Evolutionary conservation across 30 jellyfish, hydroid and myxozoan genomes (phyloP).

Genomic region (Aurelia aurita): DNA sequence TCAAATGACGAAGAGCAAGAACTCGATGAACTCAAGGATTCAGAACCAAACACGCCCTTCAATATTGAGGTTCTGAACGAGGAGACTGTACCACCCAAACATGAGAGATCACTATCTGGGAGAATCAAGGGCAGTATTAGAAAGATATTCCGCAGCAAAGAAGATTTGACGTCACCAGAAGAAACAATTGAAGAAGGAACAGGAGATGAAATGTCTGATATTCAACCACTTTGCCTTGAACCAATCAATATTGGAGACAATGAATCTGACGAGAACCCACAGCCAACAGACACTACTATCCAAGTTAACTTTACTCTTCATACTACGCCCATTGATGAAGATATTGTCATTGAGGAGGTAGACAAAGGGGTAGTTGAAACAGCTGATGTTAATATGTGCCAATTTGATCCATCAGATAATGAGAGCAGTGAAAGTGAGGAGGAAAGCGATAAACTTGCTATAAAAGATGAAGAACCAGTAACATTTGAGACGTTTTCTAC

Average conservation of each 20-base stretch:
- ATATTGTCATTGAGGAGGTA: not conserved
- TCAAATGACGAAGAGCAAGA: not conserved
- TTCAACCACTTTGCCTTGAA: not conserved
- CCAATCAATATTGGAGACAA: not conserved
- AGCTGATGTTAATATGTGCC: not conserved
- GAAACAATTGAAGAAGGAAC: not conserved
- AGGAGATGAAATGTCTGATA: not conserved
- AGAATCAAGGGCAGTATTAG: not conserved
- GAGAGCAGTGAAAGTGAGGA: not conserved
- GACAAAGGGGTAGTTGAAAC: slow-evolving; percentile 12
- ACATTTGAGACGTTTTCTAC: not conserved
- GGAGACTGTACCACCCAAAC: not conserved
- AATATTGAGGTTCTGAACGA: not conserved
- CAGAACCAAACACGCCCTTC: not conserved
- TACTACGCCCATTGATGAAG: not conserved
- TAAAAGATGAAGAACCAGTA: not conserved
- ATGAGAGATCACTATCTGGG: not conserved
- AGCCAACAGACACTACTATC: no score
- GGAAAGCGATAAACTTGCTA: not conserved
- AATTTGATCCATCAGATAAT: not conserved
- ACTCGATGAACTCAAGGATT: not conserved
- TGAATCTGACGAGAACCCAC: no score
- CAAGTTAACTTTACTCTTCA: no score
- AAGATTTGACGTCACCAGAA: not conserved
- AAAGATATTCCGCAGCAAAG: not conserved